Conservation (phyloP, 37 sponge, comb jelly and placozoan genomes). For the Ianthella basta region DNA sequence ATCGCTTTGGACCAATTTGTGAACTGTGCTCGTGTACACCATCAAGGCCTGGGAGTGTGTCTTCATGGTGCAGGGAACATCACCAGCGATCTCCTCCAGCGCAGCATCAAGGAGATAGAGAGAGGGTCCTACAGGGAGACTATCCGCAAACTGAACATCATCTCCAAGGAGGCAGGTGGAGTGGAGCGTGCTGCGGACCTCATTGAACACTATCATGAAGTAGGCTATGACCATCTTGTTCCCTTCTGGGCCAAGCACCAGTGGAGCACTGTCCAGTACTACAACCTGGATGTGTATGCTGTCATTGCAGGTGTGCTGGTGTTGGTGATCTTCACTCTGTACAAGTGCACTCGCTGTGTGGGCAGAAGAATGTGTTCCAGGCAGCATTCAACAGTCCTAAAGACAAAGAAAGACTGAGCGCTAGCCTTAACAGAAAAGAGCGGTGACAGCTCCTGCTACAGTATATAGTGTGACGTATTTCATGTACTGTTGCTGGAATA, state of each 20-base stretch:
- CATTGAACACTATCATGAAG: constrained; percentile 25
- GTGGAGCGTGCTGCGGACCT: constrained; percentile 4
- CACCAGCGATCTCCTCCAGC: neutral
- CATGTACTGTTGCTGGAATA: too few species aligned
- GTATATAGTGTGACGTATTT: too few species aligned
- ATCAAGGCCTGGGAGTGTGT: constrained; percentile 31
- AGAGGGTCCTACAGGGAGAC: neutral
- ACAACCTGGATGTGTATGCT: constrained; percentile 32
- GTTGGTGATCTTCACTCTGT: neutral
- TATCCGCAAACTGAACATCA: neutral
- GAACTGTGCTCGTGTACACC: constrained; percentile 11
- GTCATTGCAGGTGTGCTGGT: neutral
- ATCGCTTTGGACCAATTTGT: constrained; percentile 4
- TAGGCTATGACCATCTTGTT: constrained; percentile 17
- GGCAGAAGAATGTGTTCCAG: too few species aligned
- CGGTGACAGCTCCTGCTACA: too few species aligned
- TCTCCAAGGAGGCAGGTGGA: constrained; percentile 15
- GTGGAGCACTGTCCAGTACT: constrained; percentile 23
- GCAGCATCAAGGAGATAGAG: neutral
- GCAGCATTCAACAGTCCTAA: too few species aligned
- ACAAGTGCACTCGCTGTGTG: too few species aligned
- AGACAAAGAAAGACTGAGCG: neutral
- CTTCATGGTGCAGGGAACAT: neutral
- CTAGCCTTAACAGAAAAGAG: neutral
- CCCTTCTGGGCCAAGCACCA: constrained; percentile 19